A percentile compares a stretch with the other conserved stretches of the same genome.
These are phyloP conservation scores for Sinonovacula constricta DNA, from an alignment of 1,140 invertebrate species.

Conservation along the genomic window DNA sequence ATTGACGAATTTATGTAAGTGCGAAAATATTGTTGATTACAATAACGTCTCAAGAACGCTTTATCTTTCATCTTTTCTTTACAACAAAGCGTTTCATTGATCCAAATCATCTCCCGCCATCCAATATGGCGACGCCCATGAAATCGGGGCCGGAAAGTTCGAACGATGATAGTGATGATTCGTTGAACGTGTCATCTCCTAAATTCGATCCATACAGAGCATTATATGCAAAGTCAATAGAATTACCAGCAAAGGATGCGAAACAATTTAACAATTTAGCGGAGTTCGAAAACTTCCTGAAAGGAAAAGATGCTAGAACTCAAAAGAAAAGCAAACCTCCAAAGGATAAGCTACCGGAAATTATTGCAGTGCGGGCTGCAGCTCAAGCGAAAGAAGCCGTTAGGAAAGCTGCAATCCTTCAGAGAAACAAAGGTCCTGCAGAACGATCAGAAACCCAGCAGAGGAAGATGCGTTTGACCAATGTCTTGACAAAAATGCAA, in stretches of 20 bases:
- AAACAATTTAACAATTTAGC: constrained; percentile 63
- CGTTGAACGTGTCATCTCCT: constrained; percentile 54
- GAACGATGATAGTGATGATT: constrained; percentile 39
- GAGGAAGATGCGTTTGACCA: constrained; percentile 35
- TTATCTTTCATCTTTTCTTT: too few relatives aligned
- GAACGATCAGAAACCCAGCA: constrained; percentile 27
- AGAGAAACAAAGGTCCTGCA: constrained; percentile 17
- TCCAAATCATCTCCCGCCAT: constrained; percentile 18
- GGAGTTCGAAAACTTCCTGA: constrained; percentile 59
- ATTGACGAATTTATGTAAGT: constrained; percentile 11
- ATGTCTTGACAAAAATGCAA: constrained; percentile 63
- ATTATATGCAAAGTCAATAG: constrained; percentile 50
- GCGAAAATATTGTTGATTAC: neutral
- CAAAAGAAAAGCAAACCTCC: neutral
- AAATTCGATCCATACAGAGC: constrained; percentile 61
- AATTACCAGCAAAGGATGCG: constrained; percentile 54
- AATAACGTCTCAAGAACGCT: neutral
- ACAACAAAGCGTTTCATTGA: neutral
- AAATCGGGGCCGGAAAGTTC: constrained; percentile 16
- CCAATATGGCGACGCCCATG: constrained; percentile 66
- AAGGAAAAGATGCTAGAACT: constrained; percentile 41
- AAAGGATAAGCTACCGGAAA: constrained; percentile 14
- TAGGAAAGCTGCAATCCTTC: constrained; percentile 31
- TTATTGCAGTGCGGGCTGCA: constrained; percentile 14
- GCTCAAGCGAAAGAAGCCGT: constrained; percentile 29